These are phyloP conservation scores for Hyppa rectilinea DNA, from an alignment of 2,888 invertebrate species.

Conservation along the genomic window DNA sequence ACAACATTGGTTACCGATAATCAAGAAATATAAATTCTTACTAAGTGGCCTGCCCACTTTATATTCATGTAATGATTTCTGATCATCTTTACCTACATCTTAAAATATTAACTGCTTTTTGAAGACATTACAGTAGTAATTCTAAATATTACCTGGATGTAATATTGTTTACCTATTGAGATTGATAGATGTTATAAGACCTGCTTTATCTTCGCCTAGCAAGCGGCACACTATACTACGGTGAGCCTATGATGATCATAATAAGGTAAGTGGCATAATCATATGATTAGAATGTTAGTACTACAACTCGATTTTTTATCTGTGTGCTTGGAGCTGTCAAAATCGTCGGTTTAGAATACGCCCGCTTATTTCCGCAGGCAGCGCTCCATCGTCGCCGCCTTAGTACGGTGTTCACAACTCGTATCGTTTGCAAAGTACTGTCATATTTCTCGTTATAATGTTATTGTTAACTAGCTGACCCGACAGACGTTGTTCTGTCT, in stretches of 20 bases:
- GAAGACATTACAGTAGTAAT: background rate
- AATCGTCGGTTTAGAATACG: too few relatives aligned
- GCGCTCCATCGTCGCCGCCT: too few relatives aligned
- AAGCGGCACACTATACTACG: background rate
- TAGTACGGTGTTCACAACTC: too few relatives aligned
- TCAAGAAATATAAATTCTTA: slow-evolving; percentile 3
- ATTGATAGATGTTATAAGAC: too few relatives aligned
- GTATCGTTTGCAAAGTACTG: too few relatives aligned
- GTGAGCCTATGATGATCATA: background rate
- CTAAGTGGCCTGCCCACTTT: background rate
- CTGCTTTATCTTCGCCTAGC: background rate
- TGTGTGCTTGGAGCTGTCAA: too few relatives aligned
- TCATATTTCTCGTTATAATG: too few relatives aligned
- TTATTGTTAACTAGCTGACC: too few relatives aligned
- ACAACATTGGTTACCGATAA: background rate
- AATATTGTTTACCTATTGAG: background rate
- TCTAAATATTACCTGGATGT: background rate
- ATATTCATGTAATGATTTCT: slow-evolving; percentile 2
- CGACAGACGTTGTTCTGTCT: too few relatives aligned
- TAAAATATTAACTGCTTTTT: slow-evolving; percentile 7
- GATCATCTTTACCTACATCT: slow-evolving; percentile 5
- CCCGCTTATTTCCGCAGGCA: too few relatives aligned
- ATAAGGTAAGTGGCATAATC: background rate
- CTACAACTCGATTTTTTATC: too few relatives aligned
- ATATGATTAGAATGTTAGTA: background rate